Percentiles rank a stretch among this genome's conserved stretches.
phyloP scores from a whole-genome alignment of 2,113 vertebrate species.

The Pangasianodon gigas region DNA sequence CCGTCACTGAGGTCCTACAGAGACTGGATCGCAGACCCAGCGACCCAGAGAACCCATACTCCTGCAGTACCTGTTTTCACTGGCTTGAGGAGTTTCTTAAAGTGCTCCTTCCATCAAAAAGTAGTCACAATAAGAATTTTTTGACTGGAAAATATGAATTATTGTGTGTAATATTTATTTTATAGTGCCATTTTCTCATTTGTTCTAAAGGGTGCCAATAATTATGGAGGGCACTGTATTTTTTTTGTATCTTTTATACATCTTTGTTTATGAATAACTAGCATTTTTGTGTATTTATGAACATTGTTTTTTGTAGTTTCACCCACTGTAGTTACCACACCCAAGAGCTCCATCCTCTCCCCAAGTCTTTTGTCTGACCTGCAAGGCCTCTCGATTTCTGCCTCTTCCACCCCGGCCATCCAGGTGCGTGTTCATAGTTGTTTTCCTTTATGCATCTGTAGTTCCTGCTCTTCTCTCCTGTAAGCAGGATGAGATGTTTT shows the following conservation, averaged over 20 bases:
- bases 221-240: background rate
- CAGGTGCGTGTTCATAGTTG: constrained; percentile 70
- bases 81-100: background rate
- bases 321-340: constrained; percentile 62
- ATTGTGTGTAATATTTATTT: background rate
- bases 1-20: no score
- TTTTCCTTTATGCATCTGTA: background rate
- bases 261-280: background rate
- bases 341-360: constrained; percentile 73
- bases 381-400: constrained; percentile 85
- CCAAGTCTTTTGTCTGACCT: constrained; percentile 84
- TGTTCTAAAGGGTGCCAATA: background rate
- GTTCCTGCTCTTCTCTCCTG: constrained; percentile 44
- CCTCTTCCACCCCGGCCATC: constrained; percentile 75
- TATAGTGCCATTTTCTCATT: background rate
- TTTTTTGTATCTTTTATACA: background rate
- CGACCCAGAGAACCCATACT: background rate
- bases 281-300: background rate
- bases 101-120: no score
- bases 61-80: background rate
- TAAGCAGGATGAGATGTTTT: constrained; percentile 16
- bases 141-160: no score
- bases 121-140: no score
- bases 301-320: constrained; percentile 66
- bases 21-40: no score